Percentiles rank a stretch among this genome's conserved stretches.
Conservation (phyloP, 1,140 invertebrate genomes). For the Diabrotica virgifera region DNA sequence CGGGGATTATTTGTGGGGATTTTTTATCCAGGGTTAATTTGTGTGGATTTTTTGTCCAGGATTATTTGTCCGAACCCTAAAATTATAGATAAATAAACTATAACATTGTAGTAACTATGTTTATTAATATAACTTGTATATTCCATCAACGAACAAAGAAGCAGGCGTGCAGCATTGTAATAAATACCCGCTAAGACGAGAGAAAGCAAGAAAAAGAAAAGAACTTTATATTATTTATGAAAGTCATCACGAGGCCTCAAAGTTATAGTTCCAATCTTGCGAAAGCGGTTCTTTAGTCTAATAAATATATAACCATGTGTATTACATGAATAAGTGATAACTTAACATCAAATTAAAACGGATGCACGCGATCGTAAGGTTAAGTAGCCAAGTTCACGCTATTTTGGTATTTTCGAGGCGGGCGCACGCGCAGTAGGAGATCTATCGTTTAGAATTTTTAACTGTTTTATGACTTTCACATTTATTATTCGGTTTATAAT, state of each 20-base stretch:
- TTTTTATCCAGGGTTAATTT: no score
- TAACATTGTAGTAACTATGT: no score
- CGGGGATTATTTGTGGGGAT: no score
- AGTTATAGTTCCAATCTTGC: constrained; percentile 15
- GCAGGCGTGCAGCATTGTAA: no score
- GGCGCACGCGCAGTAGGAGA: constrained; percentile 20
- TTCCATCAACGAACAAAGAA: no score
- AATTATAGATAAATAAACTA: no score
- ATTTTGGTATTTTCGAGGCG: constrained; percentile 24
- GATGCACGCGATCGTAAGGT: constrained; percentile 32
- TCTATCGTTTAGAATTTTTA: constrained; percentile 14
- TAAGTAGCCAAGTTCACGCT: constrained; percentile 38
- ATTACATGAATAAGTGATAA: constrained; percentile 38
- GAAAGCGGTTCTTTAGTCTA: constrained; percentile 19
- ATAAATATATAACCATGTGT: constrained; percentile 26
- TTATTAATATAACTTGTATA: no score
- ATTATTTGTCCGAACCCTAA: no score
- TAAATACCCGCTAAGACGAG: no score
- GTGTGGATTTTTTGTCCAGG: no score
- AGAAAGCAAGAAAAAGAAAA: no score
- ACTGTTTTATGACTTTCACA: not conserved
- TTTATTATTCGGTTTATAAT: no score
- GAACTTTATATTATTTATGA: constrained; percentile 4
- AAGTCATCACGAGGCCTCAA: constrained; percentile 11
- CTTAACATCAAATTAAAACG: constrained; percentile 41